These are phyloP conservation scores for Mythimna albipuncta DNA, from an alignment of 2,888 invertebrate species.

Conservation along the genomic window DNA sequence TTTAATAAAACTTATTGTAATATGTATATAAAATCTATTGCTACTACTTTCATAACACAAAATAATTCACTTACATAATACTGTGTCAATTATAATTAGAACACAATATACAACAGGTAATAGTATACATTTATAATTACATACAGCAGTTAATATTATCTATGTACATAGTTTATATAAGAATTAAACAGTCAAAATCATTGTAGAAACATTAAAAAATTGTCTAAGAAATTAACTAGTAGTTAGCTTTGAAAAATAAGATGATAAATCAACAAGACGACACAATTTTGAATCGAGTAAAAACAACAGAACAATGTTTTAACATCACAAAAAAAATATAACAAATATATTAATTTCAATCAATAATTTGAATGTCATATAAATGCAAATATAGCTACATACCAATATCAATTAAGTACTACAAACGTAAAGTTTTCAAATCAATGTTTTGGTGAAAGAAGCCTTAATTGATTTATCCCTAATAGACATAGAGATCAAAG, in stretches of 20 bases:
- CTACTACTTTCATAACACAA: slow-evolving; percentile 70
- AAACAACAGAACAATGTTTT: slow-evolving; percentile 22
- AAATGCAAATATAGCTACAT: slow-evolving; percentile 49
- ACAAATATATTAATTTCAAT: slow-evolving; percentile 38
- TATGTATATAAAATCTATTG: slow-evolving; percentile 77
- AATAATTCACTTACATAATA: slow-evolving; percentile 72
- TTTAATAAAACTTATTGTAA: slow-evolving; percentile 56
- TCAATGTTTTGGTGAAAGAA: slow-evolving; percentile 32
- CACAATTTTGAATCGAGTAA: slow-evolving; percentile 25
- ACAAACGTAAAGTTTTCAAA: slow-evolving; percentile 38
- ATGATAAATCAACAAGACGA: slow-evolving; percentile 22
- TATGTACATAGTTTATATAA: slow-evolving; percentile 57
- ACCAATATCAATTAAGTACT: slow-evolving; percentile 55
- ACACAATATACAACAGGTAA: slow-evolving; percentile 65
- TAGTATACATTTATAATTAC: slow-evolving; percentile 58
- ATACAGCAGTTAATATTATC: slow-evolving; percentile 49
- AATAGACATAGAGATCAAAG: slow-evolving; percentile 59
- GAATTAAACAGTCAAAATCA: slow-evolving; percentile 37
- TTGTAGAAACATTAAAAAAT: slow-evolving; percentile 35
- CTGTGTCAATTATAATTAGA: slow-evolving; percentile 70
- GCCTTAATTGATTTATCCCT: slow-evolving; percentile 48
- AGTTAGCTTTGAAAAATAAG: slow-evolving; percentile 17
- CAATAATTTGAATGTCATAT: slow-evolving; percentile 47
- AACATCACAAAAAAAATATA: slow-evolving; percentile 35
- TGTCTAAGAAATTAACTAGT: slow-evolving; percentile 32